These are phyloP conservation scores for Eurosta solidaginis DNA, from an alignment of 1,140 invertebrate species.

Conservation along the genomic window DNA sequence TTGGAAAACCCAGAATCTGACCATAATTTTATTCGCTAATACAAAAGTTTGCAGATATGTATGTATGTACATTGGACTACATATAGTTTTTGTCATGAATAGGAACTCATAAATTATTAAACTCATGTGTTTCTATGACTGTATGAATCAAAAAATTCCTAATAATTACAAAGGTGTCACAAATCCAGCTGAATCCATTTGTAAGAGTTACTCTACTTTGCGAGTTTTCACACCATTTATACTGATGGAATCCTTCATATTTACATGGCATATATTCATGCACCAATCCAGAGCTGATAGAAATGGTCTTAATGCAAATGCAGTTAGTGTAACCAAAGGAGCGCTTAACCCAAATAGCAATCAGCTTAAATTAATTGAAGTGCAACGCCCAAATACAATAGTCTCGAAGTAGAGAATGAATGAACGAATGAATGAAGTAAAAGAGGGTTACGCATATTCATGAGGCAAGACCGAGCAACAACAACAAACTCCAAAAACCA, in stretches of 20 bases:
- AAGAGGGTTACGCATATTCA: no score
- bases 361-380: slow-evolving; percentile 15
- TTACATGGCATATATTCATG: not conserved
- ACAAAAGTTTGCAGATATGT: no score
- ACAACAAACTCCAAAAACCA: not conserved
- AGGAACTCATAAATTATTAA: no score
- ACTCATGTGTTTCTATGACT: not conserved
- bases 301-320: not conserved
- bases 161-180: not conserved
- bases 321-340: slow-evolving; percentile 18
- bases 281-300: not conserved
- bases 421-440: not conserved
- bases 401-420: not conserved
- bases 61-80: no score
- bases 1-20: no score
- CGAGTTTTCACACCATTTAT: not conserved
- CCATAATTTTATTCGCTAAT: no score
- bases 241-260: not conserved
- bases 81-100: no score
- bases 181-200: slow-evolving; percentile 3
- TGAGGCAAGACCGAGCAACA: not conserved
- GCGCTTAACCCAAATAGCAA: slow-evolving; percentile 17
- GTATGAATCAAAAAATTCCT: not conserved
- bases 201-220: not conserved
- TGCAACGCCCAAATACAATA: not conserved